Conservation (phyloP, 2,113 vertebrate species). For the Polypterus bichir region DNA sequence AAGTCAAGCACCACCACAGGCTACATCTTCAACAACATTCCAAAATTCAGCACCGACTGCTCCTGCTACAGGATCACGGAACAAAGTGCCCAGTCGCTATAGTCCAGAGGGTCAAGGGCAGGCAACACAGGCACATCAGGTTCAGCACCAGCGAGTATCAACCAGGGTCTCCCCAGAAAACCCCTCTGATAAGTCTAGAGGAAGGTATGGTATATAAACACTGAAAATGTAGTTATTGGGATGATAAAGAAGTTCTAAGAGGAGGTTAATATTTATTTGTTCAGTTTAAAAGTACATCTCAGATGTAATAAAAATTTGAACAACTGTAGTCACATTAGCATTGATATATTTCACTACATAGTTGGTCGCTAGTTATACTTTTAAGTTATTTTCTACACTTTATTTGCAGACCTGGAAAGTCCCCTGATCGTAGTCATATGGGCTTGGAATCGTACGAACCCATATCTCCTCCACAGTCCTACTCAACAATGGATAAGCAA, state of each 20-base stretch:
- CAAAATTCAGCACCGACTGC: constrained; percentile 58
- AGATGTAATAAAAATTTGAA: not conserved
- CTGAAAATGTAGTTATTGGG: no score
- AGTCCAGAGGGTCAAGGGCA: constrained; percentile 77
- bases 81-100: constrained; percentile 72
- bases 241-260: no score
- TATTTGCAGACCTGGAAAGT: constrained; percentile 74
- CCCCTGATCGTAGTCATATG: constrained; percentile 77
- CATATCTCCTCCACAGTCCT: constrained; percentile 85
- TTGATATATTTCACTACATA: no score
- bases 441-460: constrained; percentile 82
- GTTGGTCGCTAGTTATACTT: no score
- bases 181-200: constrained; percentile 68
- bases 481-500: constrained; percentile 72
- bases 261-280: no score
- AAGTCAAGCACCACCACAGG: constrained; percentile 56
- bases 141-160: constrained; percentile 66
- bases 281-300: no score
- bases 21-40: constrained; percentile 65
- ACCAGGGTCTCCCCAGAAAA: constrained; percentile 86
- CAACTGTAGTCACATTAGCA: not conserved
- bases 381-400: not conserved
- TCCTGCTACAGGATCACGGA: constrained; percentile 38
- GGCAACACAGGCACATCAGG: constrained; percentile 28
- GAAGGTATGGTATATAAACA: constrained; percentile 51